Percentiles rank a stretch among this genome's conserved stretches.
Evolutionary conservation across 2,888 invertebrate species (phyloP).

Genomic region (Troglohyphantes excavatus): DNA sequence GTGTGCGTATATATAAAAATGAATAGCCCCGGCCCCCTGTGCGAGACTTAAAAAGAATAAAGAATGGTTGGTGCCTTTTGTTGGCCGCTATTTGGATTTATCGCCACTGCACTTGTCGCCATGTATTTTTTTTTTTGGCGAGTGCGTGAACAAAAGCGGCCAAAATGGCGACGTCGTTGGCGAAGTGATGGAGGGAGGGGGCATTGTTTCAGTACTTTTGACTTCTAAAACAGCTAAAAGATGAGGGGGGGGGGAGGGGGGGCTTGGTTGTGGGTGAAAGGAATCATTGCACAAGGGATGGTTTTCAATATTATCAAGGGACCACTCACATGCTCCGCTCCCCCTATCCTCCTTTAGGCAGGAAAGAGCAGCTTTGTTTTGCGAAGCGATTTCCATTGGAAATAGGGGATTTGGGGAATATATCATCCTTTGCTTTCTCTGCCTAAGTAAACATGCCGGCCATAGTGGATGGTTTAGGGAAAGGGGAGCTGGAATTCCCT

Average conservation of each 20-base stretch:
- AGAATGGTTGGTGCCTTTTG: conserved; percentile 43
- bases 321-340: background rate
- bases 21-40: conserved; percentile 9
- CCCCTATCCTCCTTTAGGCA: background rate
- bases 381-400: conserved; percentile 15
- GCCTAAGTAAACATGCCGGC: background rate
- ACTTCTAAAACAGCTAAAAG: conserved; percentile 44
- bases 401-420: background rate
- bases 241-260: background rate
- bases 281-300: conserved; percentile 7
- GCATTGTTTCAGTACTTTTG: conserved; percentile 70
- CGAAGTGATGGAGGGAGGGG: background rate
- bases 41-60: conserved; percentile 44
- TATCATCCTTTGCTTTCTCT: background rate
- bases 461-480: background rate
- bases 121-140: background rate
- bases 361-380: background rate
- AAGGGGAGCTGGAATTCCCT: background rate
- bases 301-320: conserved; percentile 32
- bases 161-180: conserved; percentile 43
- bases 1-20: conserved; percentile 49
- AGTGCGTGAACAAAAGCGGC: conserved; percentile 8
- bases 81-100: conserved; percentile 69
- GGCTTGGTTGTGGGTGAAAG: background rate
- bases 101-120: conserved; percentile 68